Evolutionary conservation across 2,888 invertebrate species (phyloP), one percentile per base, ranked within the genome.

Genomic region (Selenia dentaria): DNA sequence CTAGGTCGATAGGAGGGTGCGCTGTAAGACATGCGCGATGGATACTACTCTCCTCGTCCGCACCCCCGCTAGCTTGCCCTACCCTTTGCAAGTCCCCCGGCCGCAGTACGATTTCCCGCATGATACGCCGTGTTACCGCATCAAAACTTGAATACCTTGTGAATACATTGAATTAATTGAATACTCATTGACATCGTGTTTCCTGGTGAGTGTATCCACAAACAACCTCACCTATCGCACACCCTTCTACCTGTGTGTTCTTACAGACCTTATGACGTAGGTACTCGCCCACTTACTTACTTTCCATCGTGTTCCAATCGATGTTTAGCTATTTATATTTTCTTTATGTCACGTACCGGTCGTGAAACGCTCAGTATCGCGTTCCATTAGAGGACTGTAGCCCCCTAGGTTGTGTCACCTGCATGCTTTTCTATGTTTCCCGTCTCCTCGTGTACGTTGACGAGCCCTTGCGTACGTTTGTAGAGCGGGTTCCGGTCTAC

Each of bases 401-500:
- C 26, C 34, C 44, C 34, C 64, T 86, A 85, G 83, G 73, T 84
- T 85, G 85, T 66, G 75, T 74, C 81, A 85, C 78, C 80, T 84
- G 88, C 89, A 88, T 87, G 88, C 79, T 79, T 82, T 60, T 80
- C 70, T 83, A 71, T 84, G 79, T 82, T 72, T 73, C 69, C 65
- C 58, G 36, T 70, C 68, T 80, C 74, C 71, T 69, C 79, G 81
- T 85, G 83, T 83, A 59, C 62, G 67, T 63, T 60, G 26, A 39
- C 16, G 14, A 71, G 78, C 76, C 67, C 70, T 74, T 69, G 69
- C 74, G 62, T 79, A 73, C 77, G 68, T 54, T 76, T 46, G 61
- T 59, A 76, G 66, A 59, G 66, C 61, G 62, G 68, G 67, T 64
- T 72, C 69, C 26, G 36, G 74, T 68, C 38, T 69, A 46, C 59